Base-by-base conservation (phyloP, 1,140 invertebrate genomes). In the Telenomus remus region DNA sequence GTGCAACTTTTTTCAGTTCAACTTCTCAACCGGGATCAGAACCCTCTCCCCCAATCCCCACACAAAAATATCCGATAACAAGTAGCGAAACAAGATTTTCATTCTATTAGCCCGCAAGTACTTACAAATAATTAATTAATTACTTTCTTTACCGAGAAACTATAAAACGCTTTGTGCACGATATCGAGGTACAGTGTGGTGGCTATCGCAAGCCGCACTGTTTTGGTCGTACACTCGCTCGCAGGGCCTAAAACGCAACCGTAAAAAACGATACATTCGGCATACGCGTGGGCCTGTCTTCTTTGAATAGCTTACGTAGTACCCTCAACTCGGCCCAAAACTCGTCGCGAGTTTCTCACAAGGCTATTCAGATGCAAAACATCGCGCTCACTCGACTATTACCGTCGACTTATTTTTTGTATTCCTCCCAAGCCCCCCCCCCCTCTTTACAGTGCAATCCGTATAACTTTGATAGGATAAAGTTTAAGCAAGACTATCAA, bases 141-240 rank as follows among this genome's bases (percentile, higher is more conserved):
- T 42, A 59, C 33, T 53, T 64, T 46, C 64, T 64, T 72, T 72
- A 64, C 48, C 1, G 48, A 57, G 13, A 49, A 64, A 72, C 55
- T 72, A 65, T 72, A 72, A 72, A 72, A 72, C 69, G 69, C 69
- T 72, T 72, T 72, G 35, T 64, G 69, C 69, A 72, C 69, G 69
- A 61, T 34, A 72, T 59, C 69, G 69, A 64, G 33, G 46, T 54
- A 72, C 60, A 65, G 69, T 43, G 69, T 43, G 69, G 12, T 19
- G 60, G 15, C 14, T 33, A 6, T 35, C 8, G 37, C 37, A 39
- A 39, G n/a, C 37, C 9, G n/a, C n/a, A n/a, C 37, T 9, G 2
- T 39, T 2, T 39, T n/a, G 37, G n/a, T n/a, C n/a, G n/a, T n/a
- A n/a, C n/a, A n/a, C n/a, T n/a, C n/a, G n/a, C n/a, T 39, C 37